phyloP scores from a whole-genome alignment of 2,888 invertebrate species.

The Craniophora ligustri region DNA sequence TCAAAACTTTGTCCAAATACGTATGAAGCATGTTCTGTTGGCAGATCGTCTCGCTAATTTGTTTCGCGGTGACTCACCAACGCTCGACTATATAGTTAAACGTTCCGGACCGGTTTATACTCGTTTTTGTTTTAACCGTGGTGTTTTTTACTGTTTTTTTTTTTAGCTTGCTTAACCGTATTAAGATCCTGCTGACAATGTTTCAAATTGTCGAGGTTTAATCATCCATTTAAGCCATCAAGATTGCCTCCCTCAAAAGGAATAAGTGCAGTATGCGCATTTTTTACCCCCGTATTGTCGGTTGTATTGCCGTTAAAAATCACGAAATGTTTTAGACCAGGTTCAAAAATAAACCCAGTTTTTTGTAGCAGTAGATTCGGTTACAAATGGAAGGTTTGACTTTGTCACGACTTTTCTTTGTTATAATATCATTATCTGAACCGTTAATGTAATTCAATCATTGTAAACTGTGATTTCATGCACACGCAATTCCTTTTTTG shows the following conservation, averaged over 20 bases:
- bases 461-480: constrained; percentile 35
- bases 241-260: constrained; percentile 27
- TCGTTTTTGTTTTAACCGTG: constrained; percentile 45
- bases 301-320: constrained; percentile 5
- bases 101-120: constrained; percentile 42
- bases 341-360: background rate
- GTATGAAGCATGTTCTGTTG: constrained; percentile 36
- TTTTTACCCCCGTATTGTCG: constrained; percentile 3
- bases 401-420: constrained; percentile 43
- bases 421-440: constrained; percentile 36
- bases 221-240: constrained; percentile 35
- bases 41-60: constrained; percentile 60
- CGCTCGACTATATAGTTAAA: constrained; percentile 48
- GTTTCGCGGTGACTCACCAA: constrained; percentile 61
- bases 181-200: constrained; percentile 54
- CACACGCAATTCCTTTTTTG: constrained; percentile 48
- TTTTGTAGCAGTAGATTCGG: constrained; percentile 8
- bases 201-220: constrained; percentile 47
- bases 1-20: constrained; percentile 34
- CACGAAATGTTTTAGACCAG: background rate
- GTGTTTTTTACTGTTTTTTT: constrained; percentile 42
- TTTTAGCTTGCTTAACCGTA: constrained; percentile 38
- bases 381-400: constrained; percentile 6
- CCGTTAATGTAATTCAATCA: constrained; percentile 40
- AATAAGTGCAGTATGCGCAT: constrained; percentile 16